Evolutionary conservation across 2,113 vertebrate species (phyloP).

Genomic region (Lanius ludovicianus): DNA sequence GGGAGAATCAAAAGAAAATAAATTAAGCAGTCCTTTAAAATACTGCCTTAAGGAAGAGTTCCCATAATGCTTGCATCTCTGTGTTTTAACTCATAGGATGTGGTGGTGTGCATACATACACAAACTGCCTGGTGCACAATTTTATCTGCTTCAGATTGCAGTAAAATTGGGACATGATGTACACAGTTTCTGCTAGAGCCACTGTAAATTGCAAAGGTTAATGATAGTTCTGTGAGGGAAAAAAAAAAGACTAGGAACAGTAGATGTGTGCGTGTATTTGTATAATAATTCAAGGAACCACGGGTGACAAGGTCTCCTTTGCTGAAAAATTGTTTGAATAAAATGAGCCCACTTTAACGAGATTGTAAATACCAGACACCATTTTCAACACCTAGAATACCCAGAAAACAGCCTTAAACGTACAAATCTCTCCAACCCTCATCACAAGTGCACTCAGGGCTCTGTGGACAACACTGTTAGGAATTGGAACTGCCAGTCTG

Average conservation of each 20-base stretch:
- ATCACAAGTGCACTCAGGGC: neutral
- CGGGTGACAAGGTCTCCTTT: neutral
- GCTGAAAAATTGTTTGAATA: neutral
- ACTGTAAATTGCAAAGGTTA: neutral
- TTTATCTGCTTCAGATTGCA: neutral
- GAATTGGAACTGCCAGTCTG: neutral
- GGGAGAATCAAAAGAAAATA: neutral
- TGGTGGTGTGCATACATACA: neutral
- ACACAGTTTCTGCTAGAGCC: neutral
- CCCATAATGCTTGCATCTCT: neutral
- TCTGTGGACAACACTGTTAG: rapidly evolving
- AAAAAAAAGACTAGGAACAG: neutral
- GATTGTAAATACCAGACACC: neutral
- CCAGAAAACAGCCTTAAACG: neutral
- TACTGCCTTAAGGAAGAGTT: neutral
- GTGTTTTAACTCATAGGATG: neutral
- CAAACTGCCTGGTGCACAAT: neutral
- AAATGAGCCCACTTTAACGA: neutral
- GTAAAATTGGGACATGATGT: neutral
- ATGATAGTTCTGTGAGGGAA: neutral
- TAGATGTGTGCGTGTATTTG: neutral
- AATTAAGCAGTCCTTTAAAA: neutral
- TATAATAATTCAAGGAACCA: neutral
- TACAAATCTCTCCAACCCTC: neutral
- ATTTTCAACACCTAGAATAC: neutral